Conservation (phyloP, 2,113 vertebrate species). For the Erythrolamprus reginae region DNA sequence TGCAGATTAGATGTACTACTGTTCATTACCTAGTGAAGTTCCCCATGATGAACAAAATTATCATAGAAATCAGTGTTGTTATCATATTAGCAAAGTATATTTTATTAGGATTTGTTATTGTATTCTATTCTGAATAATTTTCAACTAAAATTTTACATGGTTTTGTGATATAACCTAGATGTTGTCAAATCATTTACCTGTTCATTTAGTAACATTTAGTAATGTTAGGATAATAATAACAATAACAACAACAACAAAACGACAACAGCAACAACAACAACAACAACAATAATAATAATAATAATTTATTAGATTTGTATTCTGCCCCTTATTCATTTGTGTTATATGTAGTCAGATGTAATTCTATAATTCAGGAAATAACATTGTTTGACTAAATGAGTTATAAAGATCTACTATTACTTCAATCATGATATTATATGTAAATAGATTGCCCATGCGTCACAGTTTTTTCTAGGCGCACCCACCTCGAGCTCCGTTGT, state of each 20-base stretch:
- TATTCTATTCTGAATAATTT: not conserved
- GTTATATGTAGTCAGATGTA: not conserved
- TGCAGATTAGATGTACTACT: not conserved
- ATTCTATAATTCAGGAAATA: not conserved
- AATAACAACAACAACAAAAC: too few species aligned
- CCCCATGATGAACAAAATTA: not conserved
- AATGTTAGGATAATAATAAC: not conserved
- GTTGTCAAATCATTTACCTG: not conserved
- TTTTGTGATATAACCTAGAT: not conserved
- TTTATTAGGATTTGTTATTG: not conserved
- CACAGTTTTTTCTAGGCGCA: too few species aligned
- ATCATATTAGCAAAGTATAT: not conserved
- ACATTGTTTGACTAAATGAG: not conserved
- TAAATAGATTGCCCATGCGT: too few species aligned
- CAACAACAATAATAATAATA: too few species aligned
- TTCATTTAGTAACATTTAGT: not conserved
- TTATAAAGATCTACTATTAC: not conserved
- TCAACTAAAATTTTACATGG: not conserved
- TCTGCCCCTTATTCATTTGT: not conserved
- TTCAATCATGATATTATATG: not conserved
- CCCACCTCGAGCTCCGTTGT: too few species aligned
- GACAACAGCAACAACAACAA: too few species aligned
- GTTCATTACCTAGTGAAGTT: not conserved
- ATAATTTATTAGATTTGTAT: too few species aligned
- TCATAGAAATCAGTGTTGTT: not conserved